phyloP scores from a whole-genome alignment of 2,888 invertebrate species.

The Watsonalla cultraria region DNA sequence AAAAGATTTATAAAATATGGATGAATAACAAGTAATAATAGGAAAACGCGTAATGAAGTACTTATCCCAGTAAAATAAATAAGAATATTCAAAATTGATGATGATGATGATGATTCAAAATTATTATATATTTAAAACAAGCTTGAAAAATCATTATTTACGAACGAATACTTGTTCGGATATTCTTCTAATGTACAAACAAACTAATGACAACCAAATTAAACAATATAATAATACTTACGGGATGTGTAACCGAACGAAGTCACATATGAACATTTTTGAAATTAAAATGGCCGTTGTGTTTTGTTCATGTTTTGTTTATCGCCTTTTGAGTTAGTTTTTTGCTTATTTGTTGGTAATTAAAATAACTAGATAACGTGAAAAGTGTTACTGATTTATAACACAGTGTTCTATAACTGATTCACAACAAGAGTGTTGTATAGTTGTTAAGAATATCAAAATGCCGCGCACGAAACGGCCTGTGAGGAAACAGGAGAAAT shows the following conservation, averaged over 20 bases:
- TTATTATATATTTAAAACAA: too few relatives aligned
- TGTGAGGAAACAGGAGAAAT: constrained; percentile 48
- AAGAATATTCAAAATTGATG: too few relatives aligned
- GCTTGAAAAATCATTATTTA: neutral
- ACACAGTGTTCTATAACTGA: too few relatives aligned
- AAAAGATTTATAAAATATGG: too few relatives aligned
- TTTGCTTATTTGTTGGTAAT: neutral
- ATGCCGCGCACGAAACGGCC: constrained; percentile 72
- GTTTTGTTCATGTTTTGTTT: neutral
- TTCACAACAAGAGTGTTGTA: too few relatives aligned
- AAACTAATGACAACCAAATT: too few relatives aligned
- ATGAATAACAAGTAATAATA: too few relatives aligned
- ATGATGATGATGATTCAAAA: too few relatives aligned
- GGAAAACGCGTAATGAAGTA: too few relatives aligned
- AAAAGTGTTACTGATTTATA: neutral
- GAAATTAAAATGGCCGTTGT: neutral
- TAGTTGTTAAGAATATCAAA: constrained; percentile 12
- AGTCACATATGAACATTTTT: neutral
- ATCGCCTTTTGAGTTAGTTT: neutral
- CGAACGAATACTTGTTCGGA: neutral
- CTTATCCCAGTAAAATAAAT: too few relatives aligned
- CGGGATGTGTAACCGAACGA: neutral
- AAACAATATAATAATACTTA: too few relatives aligned
- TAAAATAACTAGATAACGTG: neutral
- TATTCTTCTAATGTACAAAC: neutral